A percentile compares a stretch with the other conserved stretches of the same genome.
These are phyloP conservation scores for Cremastinae sp. DNA, from an alignment of 2,888 invertebrate species.

Conservation along the genomic window DNA sequence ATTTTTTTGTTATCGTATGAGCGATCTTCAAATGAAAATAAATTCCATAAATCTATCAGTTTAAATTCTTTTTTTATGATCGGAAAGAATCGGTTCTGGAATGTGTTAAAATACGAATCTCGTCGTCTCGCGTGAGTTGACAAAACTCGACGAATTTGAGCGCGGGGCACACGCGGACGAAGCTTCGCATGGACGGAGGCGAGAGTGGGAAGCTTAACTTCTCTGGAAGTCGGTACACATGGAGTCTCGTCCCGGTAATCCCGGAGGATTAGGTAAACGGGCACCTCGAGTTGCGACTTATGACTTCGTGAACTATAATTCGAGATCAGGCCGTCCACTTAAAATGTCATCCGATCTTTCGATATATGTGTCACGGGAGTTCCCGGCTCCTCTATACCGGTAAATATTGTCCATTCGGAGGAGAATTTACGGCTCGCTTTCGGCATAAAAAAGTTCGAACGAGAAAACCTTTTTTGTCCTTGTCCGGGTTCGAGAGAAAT, in stretches of 20 bases:
- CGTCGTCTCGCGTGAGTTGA: background rate
- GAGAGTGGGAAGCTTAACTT: background rate
- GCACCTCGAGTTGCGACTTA: constrained; percentile 56
- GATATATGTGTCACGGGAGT: constrained; percentile 1
- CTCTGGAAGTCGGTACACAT: constrained; percentile 2
- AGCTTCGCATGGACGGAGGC: background rate
- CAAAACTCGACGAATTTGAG: background rate
- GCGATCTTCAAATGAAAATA: too few species aligned
- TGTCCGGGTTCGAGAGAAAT: background rate
- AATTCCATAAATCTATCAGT: too few species aligned
- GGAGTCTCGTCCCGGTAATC: constrained; percentile 35
- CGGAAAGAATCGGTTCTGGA: too few species aligned
- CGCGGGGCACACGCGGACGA: too few species aligned
- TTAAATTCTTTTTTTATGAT: too few species aligned
- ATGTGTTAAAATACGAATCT: too few species aligned
- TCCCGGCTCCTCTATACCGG: background rate
- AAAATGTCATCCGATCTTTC: constrained; percentile 54
- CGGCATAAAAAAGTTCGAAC: background rate
- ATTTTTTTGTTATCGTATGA: too few species aligned
- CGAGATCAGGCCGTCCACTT: constrained; percentile 62
- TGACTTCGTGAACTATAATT: constrained; percentile 62
- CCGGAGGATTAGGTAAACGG: constrained; percentile 61
- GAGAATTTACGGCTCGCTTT: background rate
- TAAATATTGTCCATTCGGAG: background rate
- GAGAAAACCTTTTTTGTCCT: too few species aligned